These are phyloP conservation scores for Rhinolophus ferrumequinum DNA, from an alignment of 2,113 vertebrate genomes.

Conservation along the genomic window DNA sequence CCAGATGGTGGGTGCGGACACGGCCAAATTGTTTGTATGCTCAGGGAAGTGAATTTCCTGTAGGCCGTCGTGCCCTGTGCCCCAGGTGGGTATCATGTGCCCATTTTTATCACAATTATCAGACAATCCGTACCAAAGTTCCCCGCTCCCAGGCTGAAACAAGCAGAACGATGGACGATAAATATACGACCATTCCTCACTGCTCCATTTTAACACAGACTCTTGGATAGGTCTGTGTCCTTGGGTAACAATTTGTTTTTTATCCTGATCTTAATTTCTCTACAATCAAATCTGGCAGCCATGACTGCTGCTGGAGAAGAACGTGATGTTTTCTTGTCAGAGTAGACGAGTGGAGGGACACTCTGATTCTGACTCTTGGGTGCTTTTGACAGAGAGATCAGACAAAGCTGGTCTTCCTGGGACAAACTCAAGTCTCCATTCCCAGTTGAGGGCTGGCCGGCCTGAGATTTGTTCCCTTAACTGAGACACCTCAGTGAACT, in stretches of 20 bases:
- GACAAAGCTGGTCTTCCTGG: neutral
- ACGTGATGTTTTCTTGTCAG: accelerated
- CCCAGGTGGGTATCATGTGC: neutral
- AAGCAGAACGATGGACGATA: neutral
- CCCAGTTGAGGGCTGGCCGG: neutral
- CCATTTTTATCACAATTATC: neutral
- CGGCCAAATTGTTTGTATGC: neutral
- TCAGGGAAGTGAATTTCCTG: neutral
- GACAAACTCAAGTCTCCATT: neutral
- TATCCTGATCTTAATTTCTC: neutral
- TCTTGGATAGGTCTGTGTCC: accelerated
- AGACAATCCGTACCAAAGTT: neutral
- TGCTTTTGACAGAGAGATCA: neutral
- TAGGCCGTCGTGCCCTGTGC: accelerated
- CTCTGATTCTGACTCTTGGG: neutral
- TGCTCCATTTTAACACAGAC: neutral
- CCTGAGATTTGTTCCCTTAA: neutral
- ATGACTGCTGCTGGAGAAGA: neutral
- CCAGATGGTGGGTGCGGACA: neutral
- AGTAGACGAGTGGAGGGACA: neutral
- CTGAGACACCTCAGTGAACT: constrained; percentile 65
- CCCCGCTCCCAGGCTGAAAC: neutral
- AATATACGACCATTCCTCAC: neutral
- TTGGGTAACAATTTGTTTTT: neutral
- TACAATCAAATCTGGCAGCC: neutral